phyloP scores from a whole-genome alignment of 1,140 invertebrate genomes.

The Papilio glaucus region DNA sequence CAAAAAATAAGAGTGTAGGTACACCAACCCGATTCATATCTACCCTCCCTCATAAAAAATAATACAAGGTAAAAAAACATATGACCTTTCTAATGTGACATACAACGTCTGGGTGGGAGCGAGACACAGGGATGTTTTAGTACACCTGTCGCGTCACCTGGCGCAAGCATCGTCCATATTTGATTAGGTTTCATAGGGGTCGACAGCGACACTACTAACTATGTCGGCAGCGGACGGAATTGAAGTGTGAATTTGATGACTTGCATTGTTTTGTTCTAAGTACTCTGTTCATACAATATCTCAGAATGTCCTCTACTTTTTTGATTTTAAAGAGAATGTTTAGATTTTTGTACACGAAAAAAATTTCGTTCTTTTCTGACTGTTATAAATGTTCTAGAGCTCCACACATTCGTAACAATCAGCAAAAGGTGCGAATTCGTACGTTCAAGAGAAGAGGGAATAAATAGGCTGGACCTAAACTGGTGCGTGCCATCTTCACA shows the following conservation, averaged over 20 bases:
- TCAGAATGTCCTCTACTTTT: not conserved
- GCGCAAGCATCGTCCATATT: constrained; percentile 72
- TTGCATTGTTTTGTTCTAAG: constrained; percentile 25
- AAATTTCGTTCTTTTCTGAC: not conserved
- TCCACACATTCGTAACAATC: no score
- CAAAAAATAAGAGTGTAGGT: constrained; percentile 61
- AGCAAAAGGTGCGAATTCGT: not conserved
- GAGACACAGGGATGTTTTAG: constrained; percentile 61
- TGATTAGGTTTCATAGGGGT: constrained; percentile 75
- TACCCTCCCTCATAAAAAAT: constrained; percentile 64
- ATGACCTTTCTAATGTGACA: constrained; percentile 55
- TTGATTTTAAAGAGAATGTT: not conserved
- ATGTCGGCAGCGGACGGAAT: constrained; percentile 52
- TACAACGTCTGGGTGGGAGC: constrained; percentile 49
- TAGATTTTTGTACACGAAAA: not conserved
- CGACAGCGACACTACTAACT: constrained; percentile 71
- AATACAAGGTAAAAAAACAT: constrained; percentile 70
- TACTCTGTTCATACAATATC: not conserved
- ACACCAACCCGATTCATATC: constrained; percentile 70
- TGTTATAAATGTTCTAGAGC: not conserved
- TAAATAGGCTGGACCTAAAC: no score
- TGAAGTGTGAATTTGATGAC: constrained; percentile 46
- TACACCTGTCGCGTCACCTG: constrained; percentile 77
- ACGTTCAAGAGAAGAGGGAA: not conserved
- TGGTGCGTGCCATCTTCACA: no score